phyloP scores from a whole-genome alignment of 2,888 invertebrate species.

The Hedychridium roseum region DNA sequence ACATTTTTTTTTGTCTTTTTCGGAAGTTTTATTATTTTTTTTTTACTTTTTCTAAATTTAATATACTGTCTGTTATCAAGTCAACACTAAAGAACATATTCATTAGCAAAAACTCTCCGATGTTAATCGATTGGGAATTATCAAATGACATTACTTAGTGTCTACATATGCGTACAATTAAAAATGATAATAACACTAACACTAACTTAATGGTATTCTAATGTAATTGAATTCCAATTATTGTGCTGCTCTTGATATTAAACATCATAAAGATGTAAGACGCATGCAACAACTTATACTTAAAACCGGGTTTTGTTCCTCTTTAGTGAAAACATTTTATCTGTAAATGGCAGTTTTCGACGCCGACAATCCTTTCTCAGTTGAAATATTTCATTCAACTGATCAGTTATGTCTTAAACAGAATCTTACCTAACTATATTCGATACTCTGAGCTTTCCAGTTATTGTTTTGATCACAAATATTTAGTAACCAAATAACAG shows the following conservation, averaged over 20 bases:
- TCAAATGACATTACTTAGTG: constrained; percentile 14
- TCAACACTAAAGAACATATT: constrained; percentile 57
- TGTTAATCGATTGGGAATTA: constrained; percentile 54
- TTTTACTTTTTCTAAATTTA: constrained; percentile 35
- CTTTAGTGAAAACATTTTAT: too few relatives aligned
- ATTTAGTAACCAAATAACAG: too few relatives aligned
- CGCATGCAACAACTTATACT: too few relatives aligned
- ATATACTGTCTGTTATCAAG: constrained; percentile 48
- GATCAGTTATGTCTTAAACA: too few relatives aligned
- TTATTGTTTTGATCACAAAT: too few relatives aligned
- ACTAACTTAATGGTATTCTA: constrained; percentile 15
- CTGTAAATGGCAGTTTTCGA: too few relatives aligned
- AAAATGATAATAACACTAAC: constrained; percentile 20
- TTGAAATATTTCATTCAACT: too few relatives aligned
- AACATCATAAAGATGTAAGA: background rate
- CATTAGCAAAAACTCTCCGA: constrained; percentile 52
- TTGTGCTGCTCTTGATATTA: background rate
- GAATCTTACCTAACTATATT: too few relatives aligned
- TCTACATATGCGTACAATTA: too few relatives aligned
- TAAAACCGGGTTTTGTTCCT: too few relatives aligned
- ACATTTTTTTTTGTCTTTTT: constrained; percentile 45
- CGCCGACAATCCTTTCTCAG: too few relatives aligned
- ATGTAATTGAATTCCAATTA: constrained; percentile 15
- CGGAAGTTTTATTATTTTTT: constrained; percentile 41
- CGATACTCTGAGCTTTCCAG: too few relatives aligned